Conservation (phyloP, 2,113 vertebrate species). For the Spilogale gracilis region DNA sequence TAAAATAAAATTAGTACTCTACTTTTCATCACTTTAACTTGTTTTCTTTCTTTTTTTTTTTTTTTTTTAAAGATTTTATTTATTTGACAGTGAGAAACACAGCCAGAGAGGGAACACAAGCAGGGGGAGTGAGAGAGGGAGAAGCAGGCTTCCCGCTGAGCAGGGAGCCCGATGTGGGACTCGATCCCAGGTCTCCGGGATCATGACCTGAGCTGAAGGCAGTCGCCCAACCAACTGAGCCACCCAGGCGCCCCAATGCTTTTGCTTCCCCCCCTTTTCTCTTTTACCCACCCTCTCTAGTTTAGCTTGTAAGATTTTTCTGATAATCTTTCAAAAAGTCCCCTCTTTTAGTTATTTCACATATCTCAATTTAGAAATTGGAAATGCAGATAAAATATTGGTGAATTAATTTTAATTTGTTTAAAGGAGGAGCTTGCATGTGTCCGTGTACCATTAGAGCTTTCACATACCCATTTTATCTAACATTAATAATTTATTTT, state of each 20-base stretch:
- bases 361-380: neutral
- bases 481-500: neutral
- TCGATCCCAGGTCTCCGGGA: no score
- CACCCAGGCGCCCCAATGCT: no score
- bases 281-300: neutral
- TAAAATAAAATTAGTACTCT: neutral
- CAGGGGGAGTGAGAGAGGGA: no score
- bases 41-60: neutral
- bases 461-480: neutral
- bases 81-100: no score
- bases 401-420: neutral
- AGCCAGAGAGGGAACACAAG: no score
- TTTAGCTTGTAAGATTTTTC: neutral
- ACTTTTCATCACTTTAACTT: neutral
- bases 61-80: no score
- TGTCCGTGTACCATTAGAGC: neutral
- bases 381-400: neutral
- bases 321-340: neutral
- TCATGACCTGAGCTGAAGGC: no score
- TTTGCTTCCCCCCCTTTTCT: neutral
- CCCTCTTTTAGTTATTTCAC: neutral
- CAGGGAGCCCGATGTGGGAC: no score
- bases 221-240: no score
- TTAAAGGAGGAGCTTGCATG: neutral
- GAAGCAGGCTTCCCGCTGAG: no score